phyloP scores from a whole-genome alignment of 1,140 invertebrate species.

The Diprion similis region DNA sequence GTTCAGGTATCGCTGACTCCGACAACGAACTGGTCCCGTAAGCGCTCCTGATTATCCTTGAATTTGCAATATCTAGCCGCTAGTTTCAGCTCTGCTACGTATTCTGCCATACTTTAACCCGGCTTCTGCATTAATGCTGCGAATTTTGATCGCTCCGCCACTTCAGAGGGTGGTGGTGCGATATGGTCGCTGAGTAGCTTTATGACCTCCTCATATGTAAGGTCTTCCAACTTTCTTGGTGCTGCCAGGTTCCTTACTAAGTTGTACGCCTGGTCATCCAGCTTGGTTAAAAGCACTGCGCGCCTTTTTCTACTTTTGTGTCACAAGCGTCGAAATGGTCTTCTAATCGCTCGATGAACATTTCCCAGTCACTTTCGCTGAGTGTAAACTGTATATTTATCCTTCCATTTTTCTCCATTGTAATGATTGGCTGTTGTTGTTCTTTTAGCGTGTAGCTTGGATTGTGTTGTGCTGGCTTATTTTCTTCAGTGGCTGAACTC shows the following conservation, averaged over 20 bases:
- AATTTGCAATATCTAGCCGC: constrained; percentile 16
- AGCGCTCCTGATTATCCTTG: constrained; percentile 5
- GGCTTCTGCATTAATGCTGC: constrained; percentile 8
- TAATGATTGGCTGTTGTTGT: not conserved
- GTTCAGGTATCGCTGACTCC: constrained; percentile 13
- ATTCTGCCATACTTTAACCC: constrained; percentile 14
- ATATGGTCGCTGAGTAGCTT: constrained; percentile 14
- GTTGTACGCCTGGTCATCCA: constrained; percentile 18
- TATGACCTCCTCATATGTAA: constrained; percentile 14
- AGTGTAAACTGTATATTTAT: constrained; percentile 14
- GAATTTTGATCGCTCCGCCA: constrained; percentile 14
- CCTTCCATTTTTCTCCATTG: not conserved
- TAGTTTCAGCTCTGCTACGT: constrained; percentile 12
- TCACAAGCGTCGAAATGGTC: constrained; percentile 14
- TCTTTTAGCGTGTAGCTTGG: not conserved
- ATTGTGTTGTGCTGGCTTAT: not conserved
- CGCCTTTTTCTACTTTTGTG: constrained; percentile 9
- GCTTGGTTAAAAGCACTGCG: constrained; percentile 13
- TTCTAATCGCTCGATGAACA: constrained; percentile 20
- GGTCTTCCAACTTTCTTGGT: constrained; percentile 9
- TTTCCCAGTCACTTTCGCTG: constrained; percentile 14
- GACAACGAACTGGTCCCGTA: constrained; percentile 16
- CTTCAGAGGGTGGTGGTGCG: not conserved
- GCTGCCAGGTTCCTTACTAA: constrained; percentile 14
- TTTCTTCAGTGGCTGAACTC: not conserved